A percentile compares a stretch with the other conserved stretches of the same genome.
Conservation (phyloP, 2,888 invertebrate genomes). For the Zaprionus obscuricornis region DNA sequence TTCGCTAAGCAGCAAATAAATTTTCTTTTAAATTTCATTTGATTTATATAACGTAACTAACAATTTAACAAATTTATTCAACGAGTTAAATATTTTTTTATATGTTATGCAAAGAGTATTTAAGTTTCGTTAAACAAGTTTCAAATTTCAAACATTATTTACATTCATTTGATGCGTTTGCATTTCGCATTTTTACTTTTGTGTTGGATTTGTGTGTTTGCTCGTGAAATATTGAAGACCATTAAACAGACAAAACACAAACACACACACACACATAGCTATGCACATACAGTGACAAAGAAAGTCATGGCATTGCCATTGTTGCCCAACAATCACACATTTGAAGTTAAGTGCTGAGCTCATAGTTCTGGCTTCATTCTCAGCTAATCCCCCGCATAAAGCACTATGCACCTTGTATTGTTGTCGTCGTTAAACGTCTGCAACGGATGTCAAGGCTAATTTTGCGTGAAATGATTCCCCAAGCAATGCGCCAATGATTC, state of each 20-base stretch:
- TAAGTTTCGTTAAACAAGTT: slow-evolving; percentile 24
- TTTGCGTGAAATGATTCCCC: slow-evolving; percentile 73
- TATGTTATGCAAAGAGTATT: slow-evolving; percentile 22
- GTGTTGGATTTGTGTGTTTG: slow-evolving; percentile 42
- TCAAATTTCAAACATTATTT: slow-evolving; percentile 15
- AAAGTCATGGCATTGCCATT: slow-evolving; percentile 54
- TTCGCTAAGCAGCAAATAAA: too few relatives aligned
- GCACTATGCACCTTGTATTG: slow-evolving; percentile 57
- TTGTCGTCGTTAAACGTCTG: slow-evolving; percentile 66
- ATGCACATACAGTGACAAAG: slow-evolving; percentile 43
- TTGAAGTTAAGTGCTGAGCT: slow-evolving; percentile 29
- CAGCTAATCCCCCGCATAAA: slow-evolving; percentile 22
- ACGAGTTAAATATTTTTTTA: not conserved
- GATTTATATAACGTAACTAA: too few relatives aligned
- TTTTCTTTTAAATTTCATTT: too few relatives aligned
- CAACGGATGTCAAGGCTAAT: slow-evolving; percentile 70
- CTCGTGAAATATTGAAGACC: slow-evolving; percentile 68
- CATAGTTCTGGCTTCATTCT: slow-evolving; percentile 16
- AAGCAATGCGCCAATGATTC: slow-evolving; percentile 60
- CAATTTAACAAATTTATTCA: too few relatives aligned
- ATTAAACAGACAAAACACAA: slow-evolving; percentile 53
- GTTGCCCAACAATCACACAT: slow-evolving; percentile 27
- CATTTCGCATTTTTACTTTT: slow-evolving; percentile 23
- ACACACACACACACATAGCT: slow-evolving; percentile 4
- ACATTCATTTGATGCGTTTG: slow-evolving; percentile 37